Base-by-base conservation (phyloP, 2,888 invertebrate species). In the Pterostichus niger region DNA sequence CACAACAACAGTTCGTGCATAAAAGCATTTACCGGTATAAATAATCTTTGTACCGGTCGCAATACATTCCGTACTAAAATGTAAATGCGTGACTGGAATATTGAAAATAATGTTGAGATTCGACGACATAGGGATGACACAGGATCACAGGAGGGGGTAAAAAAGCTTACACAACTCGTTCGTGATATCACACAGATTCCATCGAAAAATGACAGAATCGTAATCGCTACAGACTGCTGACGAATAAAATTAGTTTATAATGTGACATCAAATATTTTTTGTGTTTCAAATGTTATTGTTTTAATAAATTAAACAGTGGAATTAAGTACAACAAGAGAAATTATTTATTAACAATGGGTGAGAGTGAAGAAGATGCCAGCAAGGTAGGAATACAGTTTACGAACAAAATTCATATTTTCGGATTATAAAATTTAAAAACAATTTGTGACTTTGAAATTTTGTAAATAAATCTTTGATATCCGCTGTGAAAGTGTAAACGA, bases 81-180 rank as follows among this genome's bases (percentile, higher is more conserved):
- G 15, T 52, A 56, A 77, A 35, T 79, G 79, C 79, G 79, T 79
- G 79, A 79, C 79, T 44, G 10, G 40, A 64, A 64, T 79, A 79
- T 79, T 79, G 79, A 79, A 79, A 56, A 79, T 56, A 68, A 49
- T 79, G 46, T 68, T 64, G 68, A 79, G 64, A 79, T 79, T 79
- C 54, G 77, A 77, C 77, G 77, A 78, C 59, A 78, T 56, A 79
- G 31, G 64, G 68, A 79, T 64, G 52, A 52, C 35, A 46, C 61
- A 52, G 35, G 59, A 79, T 64, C 44, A 31, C 31, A 64, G 64
- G 79, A 79, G 79, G 79, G 79, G 79, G 68, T 79, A 52, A 52
- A 79, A 77, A 64, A 46, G 49, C 40, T 44, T 15, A 76, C 75
- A 52, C 75, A 52, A 75, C 31, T n/a, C 75, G 54, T 56, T 56